phyloP scores from a whole-genome alignment of 2,888 invertebrate species.

The Drosophila leonis region DNA sequence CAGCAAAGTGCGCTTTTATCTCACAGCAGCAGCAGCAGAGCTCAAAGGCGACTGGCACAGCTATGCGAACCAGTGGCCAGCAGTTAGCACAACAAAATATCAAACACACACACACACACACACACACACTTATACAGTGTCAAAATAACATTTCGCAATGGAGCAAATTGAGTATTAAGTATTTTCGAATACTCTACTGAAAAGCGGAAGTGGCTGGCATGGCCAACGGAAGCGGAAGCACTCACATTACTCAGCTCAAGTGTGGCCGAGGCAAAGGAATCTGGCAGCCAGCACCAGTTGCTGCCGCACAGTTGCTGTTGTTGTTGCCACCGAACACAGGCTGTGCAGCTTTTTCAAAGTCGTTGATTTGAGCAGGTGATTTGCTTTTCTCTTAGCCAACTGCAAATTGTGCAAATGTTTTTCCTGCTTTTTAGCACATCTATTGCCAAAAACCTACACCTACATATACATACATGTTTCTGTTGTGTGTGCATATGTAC shows the following conservation, averaged over 20 bases:
- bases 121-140: conserved; percentile 19
- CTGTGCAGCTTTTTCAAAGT: conserved; percentile 25
- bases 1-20: conserved; percentile 60
- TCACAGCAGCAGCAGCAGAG: conserved; percentile 46
- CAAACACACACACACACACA: conserved; percentile 12
- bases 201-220: conserved; percentile 66
- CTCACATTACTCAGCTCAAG: conserved; percentile 69
- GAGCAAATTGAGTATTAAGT: conserved; percentile 76
- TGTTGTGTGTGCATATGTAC: neutral
- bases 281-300: conserved; percentile 14
- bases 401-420: conserved; percentile 37
- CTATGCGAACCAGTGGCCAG: conserved; percentile 55
- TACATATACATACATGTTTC: neutral
- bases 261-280: conserved; percentile 35
- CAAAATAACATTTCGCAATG: conserved; percentile 52
- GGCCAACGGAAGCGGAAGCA: conserved; percentile 73
- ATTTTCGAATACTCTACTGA: conserved; percentile 62
- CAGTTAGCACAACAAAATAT: conserved; percentile 63
- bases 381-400: conserved; percentile 27
- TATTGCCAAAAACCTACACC: neutral
- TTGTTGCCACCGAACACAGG: conserved; percentile 7
- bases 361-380: conserved; percentile 46
- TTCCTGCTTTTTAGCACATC: neutral
- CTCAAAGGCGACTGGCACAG: conserved; percentile 28
- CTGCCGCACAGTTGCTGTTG: conserved; percentile 3